These are phyloP conservation scores for Melanotaenia boesemani DNA, from an alignment of 2,797 vertebrate species.

Conservation along the genomic window DNA sequence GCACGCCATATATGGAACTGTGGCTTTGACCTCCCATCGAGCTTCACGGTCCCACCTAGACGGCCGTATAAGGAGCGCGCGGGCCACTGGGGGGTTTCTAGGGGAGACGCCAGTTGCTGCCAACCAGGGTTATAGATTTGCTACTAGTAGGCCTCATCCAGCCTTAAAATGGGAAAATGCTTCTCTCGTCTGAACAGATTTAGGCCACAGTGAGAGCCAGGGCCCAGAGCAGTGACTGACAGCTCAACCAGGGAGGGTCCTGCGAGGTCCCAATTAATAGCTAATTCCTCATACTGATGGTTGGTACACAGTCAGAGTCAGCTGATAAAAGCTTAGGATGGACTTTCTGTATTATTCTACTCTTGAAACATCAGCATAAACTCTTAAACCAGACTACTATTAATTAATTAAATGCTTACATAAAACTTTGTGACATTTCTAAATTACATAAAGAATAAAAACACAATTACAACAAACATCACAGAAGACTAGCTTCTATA, in stretches of 20 bases:
- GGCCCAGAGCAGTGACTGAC: slow-evolving; percentile 20
- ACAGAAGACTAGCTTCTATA: not conserved
- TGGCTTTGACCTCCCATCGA: slow-evolving; percentile 87
- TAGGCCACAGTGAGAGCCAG: slow-evolving; percentile 55
- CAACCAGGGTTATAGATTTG: slow-evolving; percentile 79
- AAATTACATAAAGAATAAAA: not conserved
- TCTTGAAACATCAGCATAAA: not conserved
- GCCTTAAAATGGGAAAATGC: slow-evolving; percentile 80
- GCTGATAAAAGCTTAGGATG: not conserved
- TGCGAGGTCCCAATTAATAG: slow-evolving; percentile 42
- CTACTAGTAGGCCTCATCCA: slow-evolving; percentile 70
- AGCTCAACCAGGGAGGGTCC: slow-evolving; percentile 13
- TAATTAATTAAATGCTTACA: slow-evolving; percentile 20
- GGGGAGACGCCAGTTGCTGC: slow-evolving; percentile 77
- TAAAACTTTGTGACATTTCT: not conserved
- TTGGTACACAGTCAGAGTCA: slow-evolving; percentile 5
- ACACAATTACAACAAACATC: not conserved
- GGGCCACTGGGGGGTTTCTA: slow-evolving; percentile 74
- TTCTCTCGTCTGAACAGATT: slow-evolving; percentile 77
- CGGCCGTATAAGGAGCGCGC: slow-evolving; percentile 92
- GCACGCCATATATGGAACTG: slow-evolving; percentile 94
- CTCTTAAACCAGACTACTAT: not conserved
- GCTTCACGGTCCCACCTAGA: slow-evolving; percentile 81
- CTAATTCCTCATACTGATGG: not conserved
- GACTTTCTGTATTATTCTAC: not conserved